Evolutionary conservation across 2,888 invertebrate species (phyloP).

Genomic region (Pyralis farinalis): DNA sequence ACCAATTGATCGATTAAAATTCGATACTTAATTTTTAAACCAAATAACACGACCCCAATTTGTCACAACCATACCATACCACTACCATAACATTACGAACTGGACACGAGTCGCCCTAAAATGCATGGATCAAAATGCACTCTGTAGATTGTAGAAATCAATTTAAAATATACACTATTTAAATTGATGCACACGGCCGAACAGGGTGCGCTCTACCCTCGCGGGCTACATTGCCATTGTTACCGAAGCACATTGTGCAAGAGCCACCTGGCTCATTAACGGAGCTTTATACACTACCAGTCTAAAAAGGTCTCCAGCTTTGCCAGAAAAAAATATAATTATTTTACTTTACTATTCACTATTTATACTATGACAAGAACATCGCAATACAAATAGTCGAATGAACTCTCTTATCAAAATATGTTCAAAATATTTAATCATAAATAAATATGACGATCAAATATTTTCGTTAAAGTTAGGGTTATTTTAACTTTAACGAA

Average conservation of each 20-base stretch:
- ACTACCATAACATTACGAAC: slow-evolving; percentile 1
- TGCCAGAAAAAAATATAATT: background rate
- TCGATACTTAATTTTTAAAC: too few relatives aligned
- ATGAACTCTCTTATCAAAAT: background rate
- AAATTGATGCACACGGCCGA: slow-evolving; percentile 23
- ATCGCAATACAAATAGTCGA: background rate
- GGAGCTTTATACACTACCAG: slow-evolving; percentile 35
- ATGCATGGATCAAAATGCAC: background rate
- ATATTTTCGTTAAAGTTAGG: background rate
- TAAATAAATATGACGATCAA: background rate
- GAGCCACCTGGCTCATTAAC: slow-evolving; percentile 74
- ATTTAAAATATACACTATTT: slow-evolving; percentile 24
- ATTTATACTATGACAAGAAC: background rate
- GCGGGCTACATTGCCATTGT: slow-evolving; percentile 50
- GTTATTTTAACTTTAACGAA: too few relatives aligned
- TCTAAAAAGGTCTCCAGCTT: slow-evolving; percentile 26
- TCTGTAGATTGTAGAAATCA: slow-evolving; percentile 3
- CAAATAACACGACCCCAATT: too few relatives aligned
- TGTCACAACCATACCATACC: too few relatives aligned
- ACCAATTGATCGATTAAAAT: too few relatives aligned
- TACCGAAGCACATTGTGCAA: slow-evolving; percentile 53
- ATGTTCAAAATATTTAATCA: background rate
- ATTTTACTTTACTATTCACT: too few relatives aligned
- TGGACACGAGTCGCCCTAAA: slow-evolving; percentile 1
- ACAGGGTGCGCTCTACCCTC: slow-evolving; percentile 42